These are phyloP conservation scores for human (Homo sapiens) DNA, from an alignment of 2,113 vertebrate genomes.

Conservation along the genomic window GRCh38 chr3:20536001-20536500, in stretches of 20 bases:
- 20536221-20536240: background rate
- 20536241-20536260: background rate
- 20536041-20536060: background rate
- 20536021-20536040: background rate
- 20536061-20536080: background rate
- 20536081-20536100: background rate
- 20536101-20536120: background rate
- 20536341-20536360: too few relatives aligned
- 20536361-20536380: too few relatives aligned
- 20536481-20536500: too few relatives aligned
- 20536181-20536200: background rate
- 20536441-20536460: too few relatives aligned
- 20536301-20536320: too few relatives aligned
- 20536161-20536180: background rate
- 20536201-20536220: background rate
- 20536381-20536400: too few relatives aligned
- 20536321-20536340: too few relatives aligned
- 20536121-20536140: background rate
- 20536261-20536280: too few relatives aligned
- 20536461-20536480: too few relatives aligned
- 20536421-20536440: too few relatives aligned
- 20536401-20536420: fast-evolving
- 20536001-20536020: background rate
- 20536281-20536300: too few relatives aligned
- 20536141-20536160: slow-evolving; percentile 3